Percentiles rank a stretch among this genome's conserved stretches.
Conservation (phyloP, 2,888 invertebrate species). For the Orthonychiurus folsomi region DNA sequence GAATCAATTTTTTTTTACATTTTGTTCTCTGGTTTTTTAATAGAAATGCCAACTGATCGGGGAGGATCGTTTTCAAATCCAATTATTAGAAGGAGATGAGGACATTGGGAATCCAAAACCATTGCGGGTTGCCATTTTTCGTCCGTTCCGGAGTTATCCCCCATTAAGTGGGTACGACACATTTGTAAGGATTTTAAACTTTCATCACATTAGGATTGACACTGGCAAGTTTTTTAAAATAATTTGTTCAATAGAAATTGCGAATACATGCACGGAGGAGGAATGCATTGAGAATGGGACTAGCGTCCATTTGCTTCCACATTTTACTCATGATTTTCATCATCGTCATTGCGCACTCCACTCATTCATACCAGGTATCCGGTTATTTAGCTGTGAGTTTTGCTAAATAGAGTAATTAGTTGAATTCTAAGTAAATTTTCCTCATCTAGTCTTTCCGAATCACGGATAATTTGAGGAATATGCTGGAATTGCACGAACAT, state of each 20-base stretch:
- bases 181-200: conserved; percentile 22
- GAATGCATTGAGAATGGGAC: conserved; percentile 15
- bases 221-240: too few species aligned
- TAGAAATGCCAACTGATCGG: conserved; percentile 6
- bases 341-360: conserved; percentile 15
- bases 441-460: neutral
- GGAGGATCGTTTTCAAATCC: conserved; percentile 10
- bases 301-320: conserved; percentile 13
- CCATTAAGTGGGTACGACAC: conserved; percentile 22
- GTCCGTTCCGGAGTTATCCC: conserved; percentile 14
- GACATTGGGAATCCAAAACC: conserved; percentile 7
- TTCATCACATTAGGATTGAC: too few species aligned
- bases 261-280: conserved; percentile 20
- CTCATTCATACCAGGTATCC: neutral
- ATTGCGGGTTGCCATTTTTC: conserved; percentile 9
- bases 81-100: neutral
- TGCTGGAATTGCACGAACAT: conserved; percentile 14
- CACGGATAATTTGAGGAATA: conserved; percentile 13
- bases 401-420: too few species aligned
- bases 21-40: too few species aligned
- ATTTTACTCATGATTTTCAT: conserved; percentile 5
- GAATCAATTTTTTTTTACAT: too few species aligned
- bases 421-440: too few species aligned
- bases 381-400: too few species aligned
- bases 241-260: too few species aligned